phyloP scores from a whole-genome alignment of 2,113 vertebrate species.

The human region DNA sequence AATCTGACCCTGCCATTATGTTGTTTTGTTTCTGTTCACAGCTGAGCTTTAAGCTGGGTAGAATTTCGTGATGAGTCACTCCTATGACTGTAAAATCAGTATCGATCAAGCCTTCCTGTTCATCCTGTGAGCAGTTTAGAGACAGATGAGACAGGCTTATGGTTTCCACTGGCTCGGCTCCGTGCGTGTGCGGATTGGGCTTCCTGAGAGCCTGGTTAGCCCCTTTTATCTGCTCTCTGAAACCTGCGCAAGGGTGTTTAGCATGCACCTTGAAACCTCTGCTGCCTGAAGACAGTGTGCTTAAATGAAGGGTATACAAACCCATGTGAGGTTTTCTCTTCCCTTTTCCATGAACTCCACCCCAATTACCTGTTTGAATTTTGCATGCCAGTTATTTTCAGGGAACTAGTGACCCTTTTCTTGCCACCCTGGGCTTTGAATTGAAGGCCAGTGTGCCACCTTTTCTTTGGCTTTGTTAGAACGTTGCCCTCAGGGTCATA shows the following conservation, averaged over 20 bases:
- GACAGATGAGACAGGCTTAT: slow-evolving; percentile 65
- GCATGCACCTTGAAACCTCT: background rate
- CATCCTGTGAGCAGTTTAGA: slow-evolving; percentile 82
- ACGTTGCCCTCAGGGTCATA: background rate
- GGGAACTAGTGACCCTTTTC: background rate
- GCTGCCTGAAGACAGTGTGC: background rate
- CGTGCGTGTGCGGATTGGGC: slow-evolving; percentile 56
- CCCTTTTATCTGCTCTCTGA: background rate
- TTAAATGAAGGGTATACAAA: background rate
- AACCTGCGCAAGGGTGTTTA: background rate
- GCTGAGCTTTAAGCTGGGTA: slow-evolving; percentile 76
- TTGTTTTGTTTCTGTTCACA: slow-evolving; percentile 77
- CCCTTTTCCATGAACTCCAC: background rate
- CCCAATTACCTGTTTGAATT: background rate
- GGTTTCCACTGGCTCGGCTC: slow-evolving; percentile 46
- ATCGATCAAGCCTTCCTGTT: slow-evolving; percentile 81
- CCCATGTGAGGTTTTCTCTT: background rate
- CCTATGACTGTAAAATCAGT: slow-evolving; percentile 75
- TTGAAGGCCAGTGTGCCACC: background rate
- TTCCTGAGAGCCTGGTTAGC: background rate
- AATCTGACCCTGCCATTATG: slow-evolving; percentile 75
- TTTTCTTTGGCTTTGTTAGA: background rate
- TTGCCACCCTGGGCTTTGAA: background rate
- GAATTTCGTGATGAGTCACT: slow-evolving; percentile 81
- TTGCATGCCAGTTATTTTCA: background rate